Evolutionary conservation across 2,888 invertebrate species (phyloP).

Genomic region (Trilocha varians): DNA sequence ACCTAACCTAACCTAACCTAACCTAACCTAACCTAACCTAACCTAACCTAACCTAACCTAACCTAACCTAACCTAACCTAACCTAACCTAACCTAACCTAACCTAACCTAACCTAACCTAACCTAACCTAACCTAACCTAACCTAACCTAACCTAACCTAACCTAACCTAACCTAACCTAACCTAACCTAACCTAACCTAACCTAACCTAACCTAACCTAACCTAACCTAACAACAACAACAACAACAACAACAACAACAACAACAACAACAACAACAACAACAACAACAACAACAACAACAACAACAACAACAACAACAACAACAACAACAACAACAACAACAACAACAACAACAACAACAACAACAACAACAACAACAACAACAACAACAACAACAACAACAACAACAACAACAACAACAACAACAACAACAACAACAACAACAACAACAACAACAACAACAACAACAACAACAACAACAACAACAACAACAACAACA

Average conservation of each 20-base stretch:
- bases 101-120: no score
- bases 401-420: neutral
- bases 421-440: no score
- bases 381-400: constrained; percentile 7
- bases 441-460: no score
- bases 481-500: no score
- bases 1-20: no score
- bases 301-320: neutral
- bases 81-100: no score
- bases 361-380: constrained; percentile 5
- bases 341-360: neutral
- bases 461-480: no score
- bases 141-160: neutral
- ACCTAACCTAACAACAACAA: no score
- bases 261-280: neutral
- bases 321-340: neutral
- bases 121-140: constrained; percentile 7
- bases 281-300: neutral
- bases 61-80: no score
- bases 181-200: constrained; percentile 1
- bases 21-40: no score
- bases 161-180: neutral
- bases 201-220: constrained; percentile 7
- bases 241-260: neutral
- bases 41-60: no score